Conservation (phyloP, 1,140 invertebrate genomes). For the Hermatobates lingyangjiaoensis region DNA sequence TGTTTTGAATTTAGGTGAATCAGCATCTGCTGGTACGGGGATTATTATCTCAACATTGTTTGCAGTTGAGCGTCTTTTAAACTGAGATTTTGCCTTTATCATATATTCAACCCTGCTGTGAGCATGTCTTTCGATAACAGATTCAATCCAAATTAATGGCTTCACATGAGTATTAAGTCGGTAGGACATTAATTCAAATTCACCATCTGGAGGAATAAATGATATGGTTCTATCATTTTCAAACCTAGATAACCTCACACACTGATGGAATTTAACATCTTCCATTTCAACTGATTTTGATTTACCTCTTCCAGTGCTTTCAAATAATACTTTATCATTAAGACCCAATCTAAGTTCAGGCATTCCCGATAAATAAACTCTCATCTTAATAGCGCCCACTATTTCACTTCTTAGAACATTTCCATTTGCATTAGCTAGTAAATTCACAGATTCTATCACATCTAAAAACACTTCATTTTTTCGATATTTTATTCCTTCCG, state of each 20-base stretch:
- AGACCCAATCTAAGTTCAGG: constrained; percentile 93
- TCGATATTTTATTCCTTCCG: constrained; percentile 96
- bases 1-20: constrained; percentile 97
- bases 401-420: constrained; percentile 97
- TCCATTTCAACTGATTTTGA: constrained; percentile 97
- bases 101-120: constrained; percentile 98
- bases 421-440: constrained; percentile 92
- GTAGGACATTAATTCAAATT: constrained; percentile 97
- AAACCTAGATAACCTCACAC: constrained; percentile 89
- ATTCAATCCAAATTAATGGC: constrained; percentile 98
- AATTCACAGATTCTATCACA: constrained; percentile 97
- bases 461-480: constrained; percentile 99
- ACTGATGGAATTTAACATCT: constrained; percentile 99
- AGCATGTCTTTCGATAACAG: constrained; percentile 94
- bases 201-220: constrained; percentile 97
- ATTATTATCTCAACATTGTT: constrained; percentile 99
- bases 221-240: constrained; percentile 98
- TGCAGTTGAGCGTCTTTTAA: constrained; percentile 92
- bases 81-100: constrained; percentile 99
- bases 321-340: constrained; percentile 98
- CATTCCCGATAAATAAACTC: constrained; percentile 98
- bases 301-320: constrained; percentile 92
- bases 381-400: constrained; percentile 97
- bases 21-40: constrained; percentile 93
- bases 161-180: constrained; percentile 43